A percentile compares a stretch with the other conserved stretches of the same genome.
Conservation (phyloP, 2,888 invertebrate genomes). For the Pterostichus madidus region DNA sequence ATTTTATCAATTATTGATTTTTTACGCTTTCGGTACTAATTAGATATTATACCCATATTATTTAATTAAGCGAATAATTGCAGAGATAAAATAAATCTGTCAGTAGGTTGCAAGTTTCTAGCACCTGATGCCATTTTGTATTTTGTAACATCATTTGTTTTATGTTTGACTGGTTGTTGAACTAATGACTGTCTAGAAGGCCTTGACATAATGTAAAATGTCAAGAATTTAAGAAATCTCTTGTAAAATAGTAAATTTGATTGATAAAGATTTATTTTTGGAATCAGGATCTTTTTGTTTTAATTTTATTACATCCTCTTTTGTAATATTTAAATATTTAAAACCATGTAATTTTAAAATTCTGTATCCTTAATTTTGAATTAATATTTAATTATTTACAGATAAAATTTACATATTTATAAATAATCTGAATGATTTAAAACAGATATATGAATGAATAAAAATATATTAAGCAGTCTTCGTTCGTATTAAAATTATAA, state of each 20-base stretch:
- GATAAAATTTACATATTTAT: neutral
- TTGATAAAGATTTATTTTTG: slow-evolving; percentile 15
- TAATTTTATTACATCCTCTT: slow-evolving; percentile 9
- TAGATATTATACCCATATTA: too few relatives aligned
- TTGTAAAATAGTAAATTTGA: neutral
- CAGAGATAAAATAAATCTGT: slow-evolving; percentile 11
- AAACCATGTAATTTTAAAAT: neutral
- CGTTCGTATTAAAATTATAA: neutral
- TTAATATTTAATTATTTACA: neutral
- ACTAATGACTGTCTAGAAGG: slow-evolving; percentile 2
- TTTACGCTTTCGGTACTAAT: too few relatives aligned
- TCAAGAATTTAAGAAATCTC: slow-evolving; percentile 31
- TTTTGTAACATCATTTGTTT: slow-evolving; percentile 24
- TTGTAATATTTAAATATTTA: slow-evolving; percentile 17
- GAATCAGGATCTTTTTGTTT: slow-evolving; percentile 9
- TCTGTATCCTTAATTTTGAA: slow-evolving; percentile 16
- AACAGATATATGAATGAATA: neutral
- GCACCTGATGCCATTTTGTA: slow-evolving; percentile 17
- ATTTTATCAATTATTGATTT: too few relatives aligned
- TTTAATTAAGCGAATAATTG: neutral
- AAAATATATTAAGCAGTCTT: too few relatives aligned
- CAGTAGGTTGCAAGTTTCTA: slow-evolving; percentile 43
- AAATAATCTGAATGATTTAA: neutral
- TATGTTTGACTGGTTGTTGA: slow-evolving; percentile 25
- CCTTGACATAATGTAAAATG: slow-evolving; percentile 44